A percentile compares a stretch with the other conserved stretches of the same genome.
Evolutionary conservation across 2,888 invertebrate genomes (phyloP).

Genomic region (Megalurothrips usitatus): DNA sequence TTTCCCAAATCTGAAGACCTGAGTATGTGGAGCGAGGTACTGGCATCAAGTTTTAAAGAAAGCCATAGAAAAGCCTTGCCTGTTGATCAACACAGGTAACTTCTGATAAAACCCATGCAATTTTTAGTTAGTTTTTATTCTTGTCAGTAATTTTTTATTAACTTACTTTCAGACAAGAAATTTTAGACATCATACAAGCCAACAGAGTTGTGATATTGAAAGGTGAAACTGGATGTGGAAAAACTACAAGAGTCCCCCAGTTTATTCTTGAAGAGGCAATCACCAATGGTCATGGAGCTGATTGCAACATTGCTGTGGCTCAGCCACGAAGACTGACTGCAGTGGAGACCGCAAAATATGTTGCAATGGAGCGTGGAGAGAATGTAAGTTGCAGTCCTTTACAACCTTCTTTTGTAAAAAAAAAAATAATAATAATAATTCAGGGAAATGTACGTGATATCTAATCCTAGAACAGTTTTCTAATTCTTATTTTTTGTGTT

Average conservation of each 20-base stretch:
- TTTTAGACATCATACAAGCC: slow-evolving; percentile 51
- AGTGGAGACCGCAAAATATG: slow-evolving; percentile 59
- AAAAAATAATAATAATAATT: slow-evolving; percentile 3
- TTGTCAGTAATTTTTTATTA: background rate
- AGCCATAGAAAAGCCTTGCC: slow-evolving; percentile 42
- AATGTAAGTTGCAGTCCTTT: slow-evolving; percentile 45
- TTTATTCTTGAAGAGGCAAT: slow-evolving; percentile 55
- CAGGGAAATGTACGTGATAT: background rate
- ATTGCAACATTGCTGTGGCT: slow-evolving; percentile 58
- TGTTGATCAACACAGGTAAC: slow-evolving; percentile 46
- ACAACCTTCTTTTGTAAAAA: background rate
- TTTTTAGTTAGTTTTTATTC: slow-evolving; percentile 32
- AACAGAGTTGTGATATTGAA: slow-evolving; percentile 58
- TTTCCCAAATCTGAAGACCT: background rate
- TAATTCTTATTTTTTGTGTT: background rate
- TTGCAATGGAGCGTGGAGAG: slow-evolving; percentile 60
- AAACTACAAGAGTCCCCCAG: slow-evolving; percentile 66
- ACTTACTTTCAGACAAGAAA: slow-evolving; percentile 47
- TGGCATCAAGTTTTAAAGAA: slow-evolving; percentile 27
- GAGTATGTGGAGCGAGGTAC: slow-evolving; percentile 1
- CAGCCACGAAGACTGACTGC: slow-evolving; percentile 68
- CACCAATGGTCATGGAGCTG: slow-evolving; percentile 45
- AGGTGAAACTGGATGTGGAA: slow-evolving; percentile 70
- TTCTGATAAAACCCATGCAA: slow-evolving; percentile 32
- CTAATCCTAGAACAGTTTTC: background rate